phyloP scores from a whole-genome alignment of 2,113 vertebrate genomes.

The Pteruthius melanotis region DNA sequence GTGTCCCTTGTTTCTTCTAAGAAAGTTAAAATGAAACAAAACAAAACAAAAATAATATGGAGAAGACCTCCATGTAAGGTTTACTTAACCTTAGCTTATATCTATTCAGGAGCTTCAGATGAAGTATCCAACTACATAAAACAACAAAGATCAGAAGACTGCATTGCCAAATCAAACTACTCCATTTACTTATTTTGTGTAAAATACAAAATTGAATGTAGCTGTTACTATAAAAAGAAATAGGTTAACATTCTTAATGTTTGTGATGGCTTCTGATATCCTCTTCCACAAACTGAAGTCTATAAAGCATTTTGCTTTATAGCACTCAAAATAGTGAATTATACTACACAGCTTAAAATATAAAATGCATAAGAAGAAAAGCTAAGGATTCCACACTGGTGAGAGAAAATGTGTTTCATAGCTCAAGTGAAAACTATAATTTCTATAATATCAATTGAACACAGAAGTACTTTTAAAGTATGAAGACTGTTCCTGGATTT shows the following conservation, averaged over 20 bases:
- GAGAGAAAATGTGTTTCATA: not conserved
- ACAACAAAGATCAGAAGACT: not conserved
- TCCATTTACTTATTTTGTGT: not conserved
- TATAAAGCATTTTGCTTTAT: not conserved
- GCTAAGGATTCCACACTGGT: not conserved
- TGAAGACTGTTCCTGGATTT: not conserved
- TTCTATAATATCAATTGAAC: not conserved
- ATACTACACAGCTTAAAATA: not conserved
- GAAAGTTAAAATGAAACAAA: not conserved
- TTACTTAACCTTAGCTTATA: not conserved
- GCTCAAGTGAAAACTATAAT: not conserved
- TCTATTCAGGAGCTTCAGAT: not conserved
- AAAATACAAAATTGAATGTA: not conserved
- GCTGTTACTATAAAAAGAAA: not conserved
- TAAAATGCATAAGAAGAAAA: not conserved
- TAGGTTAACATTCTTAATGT: not conserved
- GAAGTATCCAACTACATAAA: not conserved
- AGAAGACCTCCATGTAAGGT: not conserved
- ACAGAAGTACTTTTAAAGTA: not conserved
- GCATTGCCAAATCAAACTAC: not conserved
- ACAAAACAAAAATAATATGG: not conserved
- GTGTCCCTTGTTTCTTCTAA: not conserved
- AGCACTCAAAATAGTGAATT: not conserved
- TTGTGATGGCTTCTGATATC: not conserved
- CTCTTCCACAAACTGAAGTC: not conserved